These are phyloP conservation scores for Capitella teleta DNA, from an alignment of 1,140 invertebrate genomes.

Conservation along the genomic window DNA sequence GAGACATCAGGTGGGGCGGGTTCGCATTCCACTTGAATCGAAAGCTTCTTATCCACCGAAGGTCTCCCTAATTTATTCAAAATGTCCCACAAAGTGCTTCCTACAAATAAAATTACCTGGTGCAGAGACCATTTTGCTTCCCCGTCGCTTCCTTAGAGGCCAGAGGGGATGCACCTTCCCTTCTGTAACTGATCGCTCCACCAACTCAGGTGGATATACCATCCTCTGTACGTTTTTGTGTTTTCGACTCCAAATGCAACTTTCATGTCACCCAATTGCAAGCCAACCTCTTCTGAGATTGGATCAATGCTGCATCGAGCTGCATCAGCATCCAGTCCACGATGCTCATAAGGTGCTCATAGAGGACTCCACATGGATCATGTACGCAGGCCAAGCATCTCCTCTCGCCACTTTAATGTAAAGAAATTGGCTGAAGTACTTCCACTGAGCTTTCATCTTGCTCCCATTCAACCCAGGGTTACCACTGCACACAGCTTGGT, in stretches of 20 bases:
- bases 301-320: slow-evolving; percentile 60
- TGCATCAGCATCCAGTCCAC: slow-evolving; percentile 84
- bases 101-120: not conserved
- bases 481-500: too few relatives aligned
- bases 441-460: too few relatives aligned
- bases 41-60: too few relatives aligned
- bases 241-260: slow-evolving; percentile 60
- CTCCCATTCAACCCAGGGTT: too few relatives aligned
- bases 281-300: slow-evolving; percentile 54
- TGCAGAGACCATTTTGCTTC: not conserved
- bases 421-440: too few relatives aligned
- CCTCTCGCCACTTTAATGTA: too few relatives aligned
- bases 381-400: too few relatives aligned
- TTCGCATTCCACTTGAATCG: not conserved
- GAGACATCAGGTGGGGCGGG: slow-evolving; percentile 18
- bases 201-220: slow-evolving; percentile 8
- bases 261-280: slow-evolving; percentile 70
- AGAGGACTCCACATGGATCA: slow-evolving; percentile 71
- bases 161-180: not conserved
- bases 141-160: too few relatives aligned
- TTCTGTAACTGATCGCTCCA: not conserved
- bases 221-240: slow-evolving; percentile 6
- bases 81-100: not conserved
- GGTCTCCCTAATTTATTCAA: not conserved
- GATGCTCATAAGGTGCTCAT: slow-evolving; percentile 65